Evolutionary conservation across 1,140 invertebrate species (phyloP).

Genomic region (Diploscapter pachys): DNA sequence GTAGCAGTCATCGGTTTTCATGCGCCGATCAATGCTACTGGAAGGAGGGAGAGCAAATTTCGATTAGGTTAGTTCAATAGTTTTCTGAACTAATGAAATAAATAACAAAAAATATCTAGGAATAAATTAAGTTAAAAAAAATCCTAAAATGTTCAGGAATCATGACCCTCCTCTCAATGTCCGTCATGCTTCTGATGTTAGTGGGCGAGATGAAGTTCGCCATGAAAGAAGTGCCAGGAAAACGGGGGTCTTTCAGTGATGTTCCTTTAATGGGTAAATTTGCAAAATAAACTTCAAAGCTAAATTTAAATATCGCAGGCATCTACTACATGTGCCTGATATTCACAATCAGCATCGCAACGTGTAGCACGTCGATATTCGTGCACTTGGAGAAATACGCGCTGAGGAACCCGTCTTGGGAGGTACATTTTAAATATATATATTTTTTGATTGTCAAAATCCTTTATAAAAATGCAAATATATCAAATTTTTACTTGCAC

Average conservation of each 20-base stretch:
- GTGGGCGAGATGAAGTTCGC: constrained; percentile 59
- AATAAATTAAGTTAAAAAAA: constrained; percentile 5
- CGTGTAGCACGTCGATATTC: constrained; percentile 56
- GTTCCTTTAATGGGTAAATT: constrained; percentile 54
- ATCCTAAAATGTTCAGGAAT: constrained; percentile 41
- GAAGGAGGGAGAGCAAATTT: constrained; percentile 55
- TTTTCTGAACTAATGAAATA: neutral
- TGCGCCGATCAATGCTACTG: constrained; percentile 58
- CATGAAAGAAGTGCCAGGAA: constrained; percentile 55
- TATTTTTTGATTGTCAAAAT: too few species aligned
- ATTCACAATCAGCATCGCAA: constrained; percentile 52
- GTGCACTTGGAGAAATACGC: constrained; percentile 57
- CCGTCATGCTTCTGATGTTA: constrained; percentile 57
- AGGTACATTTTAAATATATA: too few species aligned
- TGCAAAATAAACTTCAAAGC: neutral
- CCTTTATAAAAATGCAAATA: too few species aligned
- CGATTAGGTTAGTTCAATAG: constrained; percentile 43
- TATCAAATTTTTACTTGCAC: too few species aligned
- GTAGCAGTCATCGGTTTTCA: constrained; percentile 58
- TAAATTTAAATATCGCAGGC: constrained; percentile 37
- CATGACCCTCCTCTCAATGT: constrained; percentile 50
- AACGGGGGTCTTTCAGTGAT: constrained; percentile 55
- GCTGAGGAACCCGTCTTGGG: constrained; percentile 47
- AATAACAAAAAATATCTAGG: neutral
- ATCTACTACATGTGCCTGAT: constrained; percentile 59